Base-by-base conservation (phyloP, 2,888 invertebrate species). In the Cephonodes hylas region DNA sequence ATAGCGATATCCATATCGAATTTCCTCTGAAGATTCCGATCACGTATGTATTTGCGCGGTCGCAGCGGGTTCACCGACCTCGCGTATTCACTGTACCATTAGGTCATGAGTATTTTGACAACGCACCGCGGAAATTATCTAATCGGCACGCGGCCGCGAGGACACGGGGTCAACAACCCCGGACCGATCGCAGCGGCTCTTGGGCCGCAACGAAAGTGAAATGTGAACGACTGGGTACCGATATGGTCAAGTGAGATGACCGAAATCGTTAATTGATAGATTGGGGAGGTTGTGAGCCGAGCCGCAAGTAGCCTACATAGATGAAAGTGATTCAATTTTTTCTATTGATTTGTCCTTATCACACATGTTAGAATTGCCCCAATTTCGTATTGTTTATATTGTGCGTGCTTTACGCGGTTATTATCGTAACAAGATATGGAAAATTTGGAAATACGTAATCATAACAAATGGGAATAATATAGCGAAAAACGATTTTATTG, bases 91-190 rank as follows among this genome's bases (percentile, higher is more conserved):
- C 84, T 91, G 89, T 91, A 90, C 85, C 91, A 91, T 86, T 91
- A 84, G 91, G 91, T 91, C 91, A 91, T 84, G 89, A 89, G 89
- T 91, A 61, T 90, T 91, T 91, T 91, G 91, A 91, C 91, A 91
- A 89, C 87, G 88, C 86, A 85, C 84, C 85, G 88, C 88, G 88
- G 89, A 89, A 90, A 91, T 92, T 92, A 92, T 92, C 90, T 92
- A 91, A 92, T 88, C 91, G 89, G 91, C 88, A 88, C 91, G 87
- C 90, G 84, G 85, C 80, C 83, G 87, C 90, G 90, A 90, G 89
- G 89, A 90, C 91, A 80, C 75, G 79, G 80, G 90, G 82, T 84
- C 88, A 84, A 77, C 83, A 90, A 89, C 90, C 74, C 78, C 76
- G 80, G 77, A 79, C 84, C 81, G 86, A 79, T 83, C 78, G 79